Evolutionary conservation across 2,888 invertebrate species (phyloP), one percentile per base, ranked within the genome.

Genomic region (Eupithecia exiguata): DNA sequence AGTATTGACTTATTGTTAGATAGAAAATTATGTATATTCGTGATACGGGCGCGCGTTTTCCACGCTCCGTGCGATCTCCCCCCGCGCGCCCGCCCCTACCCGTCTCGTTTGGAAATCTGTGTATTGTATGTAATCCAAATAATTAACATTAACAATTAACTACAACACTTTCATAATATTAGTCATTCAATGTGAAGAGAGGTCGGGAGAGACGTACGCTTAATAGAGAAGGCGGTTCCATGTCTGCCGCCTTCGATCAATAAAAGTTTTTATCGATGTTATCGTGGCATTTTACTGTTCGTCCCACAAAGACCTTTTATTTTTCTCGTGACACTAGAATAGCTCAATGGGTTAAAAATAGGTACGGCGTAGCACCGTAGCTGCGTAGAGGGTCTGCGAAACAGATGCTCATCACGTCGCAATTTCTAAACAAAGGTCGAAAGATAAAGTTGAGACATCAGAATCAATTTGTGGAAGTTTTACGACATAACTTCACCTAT

Each of bases 221-320:
- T 94, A 92, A 91, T 91, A 92, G 91, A 82, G 85, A 87, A 88
- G 89, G 84, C 87, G 91, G 85, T 88, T 86, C 86, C 66, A 40
- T 73, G 75, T 87, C 89, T 85, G 91, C 90, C 92, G 91, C 87
- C 91, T 90, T 89, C 88, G 87, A 91, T 92, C 92, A 93, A 94
- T 93, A 93, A 93, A 93, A 91, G 90, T 93, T 93, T 94, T 93
- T 94, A 94, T 94, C 93, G 94, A 94, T 94, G 94, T 94, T 94
- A 87, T 83, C 58, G 75, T 78, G 75, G 76, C 49, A 78, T 77
- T 80, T 80, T 78, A 71, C 72, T 75, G 49, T 68, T 53, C 69
- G 68, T 69, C 38, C 62, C 38, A 58, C 43, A 63, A 63, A 30
- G 69, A 46, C 72, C 62, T 72, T 76, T 63, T 53, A 74, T 66